These are phyloP conservation scores for Squalus acanthias DNA, from an alignment of 2,797 vertebrate genomes.

Conservation along the genomic window DNA sequence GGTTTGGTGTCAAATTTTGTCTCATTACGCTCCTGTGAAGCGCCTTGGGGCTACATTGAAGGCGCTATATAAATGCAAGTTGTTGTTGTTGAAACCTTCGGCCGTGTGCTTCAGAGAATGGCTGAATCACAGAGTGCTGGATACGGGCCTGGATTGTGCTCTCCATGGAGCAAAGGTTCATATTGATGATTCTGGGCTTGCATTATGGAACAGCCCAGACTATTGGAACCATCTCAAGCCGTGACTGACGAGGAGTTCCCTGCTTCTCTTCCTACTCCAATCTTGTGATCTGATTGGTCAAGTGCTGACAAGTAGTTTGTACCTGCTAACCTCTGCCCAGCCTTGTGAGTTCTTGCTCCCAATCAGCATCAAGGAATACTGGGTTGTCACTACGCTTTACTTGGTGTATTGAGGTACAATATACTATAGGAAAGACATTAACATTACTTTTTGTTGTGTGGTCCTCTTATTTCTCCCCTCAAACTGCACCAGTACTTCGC, in stretches of 20 bases:
- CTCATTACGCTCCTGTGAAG: neutral
- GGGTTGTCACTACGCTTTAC: no score
- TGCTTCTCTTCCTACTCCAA: neutral
- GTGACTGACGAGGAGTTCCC: neutral
- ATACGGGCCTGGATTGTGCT: neutral
- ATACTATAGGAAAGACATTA: no score
- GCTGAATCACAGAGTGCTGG: neutral
- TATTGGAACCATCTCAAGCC: neutral
- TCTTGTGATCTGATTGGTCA: neutral
- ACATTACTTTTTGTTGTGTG: no score
- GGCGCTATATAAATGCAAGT: no score
- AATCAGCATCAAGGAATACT: no score
- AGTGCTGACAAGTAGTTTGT: no score
- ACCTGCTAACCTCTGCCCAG: no score
- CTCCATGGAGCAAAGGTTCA: neutral
- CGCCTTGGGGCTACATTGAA: neutral
- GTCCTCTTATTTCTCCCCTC: no score
- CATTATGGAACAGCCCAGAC: neutral
- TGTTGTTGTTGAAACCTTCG: no score
- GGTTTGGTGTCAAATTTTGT: neutral
- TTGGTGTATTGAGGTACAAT: no score
- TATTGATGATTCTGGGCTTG: neutral
- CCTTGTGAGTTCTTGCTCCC: no score
- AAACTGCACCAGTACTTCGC: no score
- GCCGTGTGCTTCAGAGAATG: neutral